Base-by-base conservation (phyloP, 1,140 invertebrate species). In the Sweltsa coloradensis region DNA sequence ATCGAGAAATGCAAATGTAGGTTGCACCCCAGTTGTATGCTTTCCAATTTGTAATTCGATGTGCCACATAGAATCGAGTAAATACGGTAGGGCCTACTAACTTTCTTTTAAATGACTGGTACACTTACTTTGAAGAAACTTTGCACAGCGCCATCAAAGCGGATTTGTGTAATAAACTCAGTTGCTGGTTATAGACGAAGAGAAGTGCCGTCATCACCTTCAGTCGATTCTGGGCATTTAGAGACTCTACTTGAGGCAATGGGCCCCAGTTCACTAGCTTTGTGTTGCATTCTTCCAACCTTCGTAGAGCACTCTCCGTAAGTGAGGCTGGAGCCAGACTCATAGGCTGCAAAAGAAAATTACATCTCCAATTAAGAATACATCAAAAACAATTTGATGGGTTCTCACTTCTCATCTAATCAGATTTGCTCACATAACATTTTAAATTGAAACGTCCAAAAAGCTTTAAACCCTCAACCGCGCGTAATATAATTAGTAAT, bases 231-330 rank as follows among this genome's bases (percentile, higher is more conserved):
- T 88, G 83, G 29, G 87, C 84, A 66, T 86, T 85, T 9, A 92
- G 69, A n/a, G 72, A 74, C 64, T 92, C 86, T 24, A 90, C 76
- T 65, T 90, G 86, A 34, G 85, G 75, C 47, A 89, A 71, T 29
- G 89, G 89, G 5, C 89, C 89, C 81, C 88, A 88, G 55, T 77
- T 83, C 26, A 91, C 81, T 40, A 85, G 73, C 58, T 87, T 84
- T 14, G 80, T 81, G 56, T 90, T 87, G 56, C 85, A 86, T 62
- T 89, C 84, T 64, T 92, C 86, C 68, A 87, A 82, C 51, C 87
- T 71, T 25, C 82, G 67, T 34, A 94, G 66, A 39, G 81, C 79
- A 67, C 74, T 83, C 63, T 86, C 83, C 31, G 85, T 88, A 26
- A 89, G 65, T 47, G 85, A 83, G 34, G 82, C 75, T 27, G 79